Evolutionary conservation across 2,113 vertebrate genomes (phyloP).

Genomic region (Siniperca chuatsi): DNA sequence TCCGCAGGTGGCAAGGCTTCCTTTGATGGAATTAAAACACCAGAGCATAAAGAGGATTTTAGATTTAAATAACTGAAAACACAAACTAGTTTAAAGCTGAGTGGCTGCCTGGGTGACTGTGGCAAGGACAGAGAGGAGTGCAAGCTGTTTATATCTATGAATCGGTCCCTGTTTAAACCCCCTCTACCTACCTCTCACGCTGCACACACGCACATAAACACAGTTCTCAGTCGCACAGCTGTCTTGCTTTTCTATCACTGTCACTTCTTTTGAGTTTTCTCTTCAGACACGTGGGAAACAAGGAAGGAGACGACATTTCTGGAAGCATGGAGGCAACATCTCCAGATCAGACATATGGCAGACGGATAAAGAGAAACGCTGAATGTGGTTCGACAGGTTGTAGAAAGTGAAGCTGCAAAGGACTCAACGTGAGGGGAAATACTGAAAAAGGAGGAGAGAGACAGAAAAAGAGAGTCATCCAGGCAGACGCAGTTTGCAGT

Average conservation of each 20-base stretch:
- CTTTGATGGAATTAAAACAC: constrained; percentile 33
- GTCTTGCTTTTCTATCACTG: constrained; percentile 11
- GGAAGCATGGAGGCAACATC: neutral
- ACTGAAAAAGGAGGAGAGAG: neutral
- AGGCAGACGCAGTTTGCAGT: constrained; percentile 22
- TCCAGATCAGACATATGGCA: constrained; percentile 5
- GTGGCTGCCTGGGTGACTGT: constrained; percentile 14
- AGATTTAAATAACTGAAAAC: constrained; percentile 34
- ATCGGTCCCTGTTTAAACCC: constrained; percentile 65
- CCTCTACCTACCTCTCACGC: neutral
- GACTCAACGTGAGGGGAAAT: constrained; percentile 18
- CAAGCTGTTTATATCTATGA: constrained; percentile 36
- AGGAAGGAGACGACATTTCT: constrained; percentile 15
- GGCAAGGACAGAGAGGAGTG: constrained; percentile 34
- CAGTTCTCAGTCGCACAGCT: constrained; percentile 16
- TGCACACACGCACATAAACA: constrained; percentile 13
- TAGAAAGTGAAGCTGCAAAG: neutral
- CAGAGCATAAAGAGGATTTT: constrained; percentile 37
- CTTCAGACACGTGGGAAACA: neutral
- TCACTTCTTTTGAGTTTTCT: neutral
- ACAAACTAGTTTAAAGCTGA: constrained; percentile 41
- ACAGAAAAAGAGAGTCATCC: constrained; percentile 15
- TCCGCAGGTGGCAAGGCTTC: constrained; percentile 18
- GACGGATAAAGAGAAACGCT: neutral
- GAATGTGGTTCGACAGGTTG: constrained; percentile 26